These are phyloP conservation scores for Alviniconcha marisindica DNA, from an alignment of 1,140 invertebrate genomes.

Conservation along the genomic window DNA sequence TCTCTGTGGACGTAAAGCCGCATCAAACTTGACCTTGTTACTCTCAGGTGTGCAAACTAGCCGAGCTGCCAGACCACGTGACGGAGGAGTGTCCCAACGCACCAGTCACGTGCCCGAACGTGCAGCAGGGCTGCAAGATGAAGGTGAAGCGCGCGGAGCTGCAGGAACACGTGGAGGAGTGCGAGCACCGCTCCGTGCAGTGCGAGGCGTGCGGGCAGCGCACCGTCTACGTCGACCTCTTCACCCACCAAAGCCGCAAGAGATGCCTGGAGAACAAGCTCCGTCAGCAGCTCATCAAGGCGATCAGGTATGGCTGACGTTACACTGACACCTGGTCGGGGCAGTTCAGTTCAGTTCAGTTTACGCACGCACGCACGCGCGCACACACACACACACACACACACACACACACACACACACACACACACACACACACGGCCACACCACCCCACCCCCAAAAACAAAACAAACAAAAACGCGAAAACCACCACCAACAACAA, in stretches of 20 bases:
- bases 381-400: no score
- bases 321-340: no score
- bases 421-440: no score
- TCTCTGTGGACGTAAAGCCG: no score
- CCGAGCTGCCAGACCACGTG: slow-evolving; percentile 59
- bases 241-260: slow-evolving; percentile 62
- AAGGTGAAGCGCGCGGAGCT: slow-evolving; percentile 53
- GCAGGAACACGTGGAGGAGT: slow-evolving; percentile 56
- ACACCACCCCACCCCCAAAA: no score
- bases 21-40: neutral
- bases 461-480: no score
- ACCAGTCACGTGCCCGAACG: slow-evolving; percentile 55
- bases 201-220: slow-evolving; percentile 64
- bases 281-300: slow-evolving; percentile 59
- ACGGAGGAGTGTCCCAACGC: slow-evolving; percentile 57
- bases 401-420: no score
- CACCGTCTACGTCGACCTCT: slow-evolving; percentile 59
- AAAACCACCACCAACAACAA: no score
- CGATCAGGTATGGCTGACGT: slow-evolving; percentile 48
- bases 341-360: no score
- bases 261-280: slow-evolving; percentile 64
- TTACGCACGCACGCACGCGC: no score
- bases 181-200: slow-evolving; percentile 58
- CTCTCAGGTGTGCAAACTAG: slow-evolving; percentile 35
- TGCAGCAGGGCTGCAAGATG: slow-evolving; percentile 56